Base-by-base conservation (phyloP, 2,888 invertebrate species). In the Cheilosia grossa region DNA sequence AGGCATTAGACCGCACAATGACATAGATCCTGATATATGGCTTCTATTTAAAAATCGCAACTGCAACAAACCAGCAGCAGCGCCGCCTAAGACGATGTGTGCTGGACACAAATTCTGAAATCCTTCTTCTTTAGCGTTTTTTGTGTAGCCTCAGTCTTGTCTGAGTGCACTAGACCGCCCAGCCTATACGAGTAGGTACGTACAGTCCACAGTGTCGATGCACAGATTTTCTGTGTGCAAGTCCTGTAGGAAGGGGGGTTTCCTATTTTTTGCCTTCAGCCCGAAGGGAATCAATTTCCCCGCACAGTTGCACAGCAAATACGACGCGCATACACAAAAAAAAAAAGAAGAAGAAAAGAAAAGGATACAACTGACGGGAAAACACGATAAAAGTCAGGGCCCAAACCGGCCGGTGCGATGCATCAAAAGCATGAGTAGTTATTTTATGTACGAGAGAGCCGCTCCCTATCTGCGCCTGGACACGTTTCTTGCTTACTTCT, bases 381-480 rank as follows among this genome's bases (percentile, higher is more conserved):
- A 85, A 85, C 85, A 85, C 75, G 85, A 85, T 85, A 85, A 85
- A 85, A 85, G 85, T 85, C 85, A 81, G 61, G 80, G 72, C 80
- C 85, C 80, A 77, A 77, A 66, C 77, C 80, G 75, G 72, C 80
- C 75, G 51, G 74, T 44, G 58, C 61, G 61, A 81, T 85, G 83
- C 75, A 85, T 80, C 83, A 80, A 74, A 70, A 70, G 69, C 72
- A 69, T 40, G 61, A 54, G 66, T 51, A 19, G 56, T 72, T 79
- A 67, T 69, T 69, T 67, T 72, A 53, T 69, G 67, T 72, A 59
- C 13, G 47, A 1, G 54, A 56, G 40, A 30, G 72, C 85, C 85
- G 85, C 80, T 85, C 81, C 77, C 85, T 81, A 85, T 85, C 85
- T 81, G 59, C 37, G 58, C 80, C 58, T 77, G 85, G 75, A 85